Percentiles rank a stretch among this genome's conserved stretches.
These are phyloP conservation scores for Papilio demoleus DNA, from an alignment of 2,888 invertebrate species.

Conservation along the genomic window DNA sequence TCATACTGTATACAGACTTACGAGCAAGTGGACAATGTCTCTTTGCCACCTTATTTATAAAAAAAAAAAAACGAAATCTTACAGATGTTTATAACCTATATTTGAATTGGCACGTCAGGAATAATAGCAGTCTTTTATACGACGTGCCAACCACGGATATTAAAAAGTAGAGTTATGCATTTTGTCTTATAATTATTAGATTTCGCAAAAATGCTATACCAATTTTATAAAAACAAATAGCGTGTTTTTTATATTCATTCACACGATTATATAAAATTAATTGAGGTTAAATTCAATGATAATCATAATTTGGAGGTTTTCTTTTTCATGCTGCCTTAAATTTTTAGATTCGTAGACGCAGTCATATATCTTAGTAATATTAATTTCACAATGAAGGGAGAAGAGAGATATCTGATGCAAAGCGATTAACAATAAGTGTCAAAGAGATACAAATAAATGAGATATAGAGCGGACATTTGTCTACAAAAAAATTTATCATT, in stretches of 20 bases:
- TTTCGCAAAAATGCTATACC: no score
- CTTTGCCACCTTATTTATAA: no score
- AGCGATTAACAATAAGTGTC: constrained; percentile 3
- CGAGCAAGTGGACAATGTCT: no score
- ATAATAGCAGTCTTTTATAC: no score
- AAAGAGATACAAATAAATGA: not conserved
- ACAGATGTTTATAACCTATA: no score
- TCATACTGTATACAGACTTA: no score
- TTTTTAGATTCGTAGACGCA: not conserved
- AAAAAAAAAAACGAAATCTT: no score
- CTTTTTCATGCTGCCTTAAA: not conserved
- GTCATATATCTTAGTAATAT: constrained; percentile 10
- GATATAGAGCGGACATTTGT: not conserved
- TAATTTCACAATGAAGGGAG: not conserved
- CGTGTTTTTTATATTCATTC: not conserved
- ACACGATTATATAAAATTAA: not conserved
- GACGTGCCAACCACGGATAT: no score
- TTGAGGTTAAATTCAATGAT: not conserved
- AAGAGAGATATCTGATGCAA: not conserved
- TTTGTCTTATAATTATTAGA: no score
- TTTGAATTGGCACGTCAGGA: no score
- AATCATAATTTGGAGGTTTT: constrained; percentile 6
- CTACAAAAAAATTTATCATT: not conserved
- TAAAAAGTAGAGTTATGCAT: no score
- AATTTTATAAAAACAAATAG: no score